Conservation (phyloP, 2,797 vertebrate genomes). For the Melanotaenia pygmaea region DNA sequence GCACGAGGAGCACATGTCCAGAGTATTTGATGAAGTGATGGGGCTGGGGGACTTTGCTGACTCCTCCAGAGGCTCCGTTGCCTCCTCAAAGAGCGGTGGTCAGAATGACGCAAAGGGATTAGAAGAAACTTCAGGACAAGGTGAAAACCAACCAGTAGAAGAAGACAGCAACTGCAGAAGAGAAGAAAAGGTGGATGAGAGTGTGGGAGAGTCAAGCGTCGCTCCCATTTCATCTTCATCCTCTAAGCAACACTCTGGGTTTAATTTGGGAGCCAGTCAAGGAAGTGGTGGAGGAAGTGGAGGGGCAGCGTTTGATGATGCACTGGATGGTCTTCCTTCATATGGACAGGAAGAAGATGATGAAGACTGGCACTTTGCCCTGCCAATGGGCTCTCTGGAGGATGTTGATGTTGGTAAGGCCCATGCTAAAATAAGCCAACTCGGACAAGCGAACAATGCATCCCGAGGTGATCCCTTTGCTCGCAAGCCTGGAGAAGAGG, state of each 20-base stretch:
- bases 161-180: constrained; percentile 60
- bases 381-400: constrained; percentile 61
- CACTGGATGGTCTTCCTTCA: constrained; percentile 67
- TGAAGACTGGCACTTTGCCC: constrained; percentile 77
- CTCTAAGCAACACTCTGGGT: constrained; percentile 36
- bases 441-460: neutral
- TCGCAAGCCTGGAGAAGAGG: constrained; percentile 28
- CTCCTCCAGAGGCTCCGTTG: constrained; percentile 70
- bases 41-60: constrained; percentile 76
- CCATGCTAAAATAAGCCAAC: constrained; percentile 21
- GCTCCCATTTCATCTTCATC: constrained; percentile 40
- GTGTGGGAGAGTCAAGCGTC: constrained; percentile 21
- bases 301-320: constrained; percentile 67
- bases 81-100: constrained; percentile 68
- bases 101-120: constrained; percentile 52
- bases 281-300: constrained; percentile 58
- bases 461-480: neutral
- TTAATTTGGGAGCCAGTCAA: constrained; percentile 46
- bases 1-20: constrained; percentile 73
- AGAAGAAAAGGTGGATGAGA: constrained; percentile 63
- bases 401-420: constrained; percentile 50
- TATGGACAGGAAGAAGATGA: constrained; percentile 72
- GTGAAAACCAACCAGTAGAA: constrained; percentile 33
- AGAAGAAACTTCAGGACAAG: constrained; percentile 48
- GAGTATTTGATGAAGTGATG: constrained; percentile 79